Evolutionary conservation across 2,888 invertebrate species (phyloP).

Genomic region (Drosophila diplacantha): DNA sequence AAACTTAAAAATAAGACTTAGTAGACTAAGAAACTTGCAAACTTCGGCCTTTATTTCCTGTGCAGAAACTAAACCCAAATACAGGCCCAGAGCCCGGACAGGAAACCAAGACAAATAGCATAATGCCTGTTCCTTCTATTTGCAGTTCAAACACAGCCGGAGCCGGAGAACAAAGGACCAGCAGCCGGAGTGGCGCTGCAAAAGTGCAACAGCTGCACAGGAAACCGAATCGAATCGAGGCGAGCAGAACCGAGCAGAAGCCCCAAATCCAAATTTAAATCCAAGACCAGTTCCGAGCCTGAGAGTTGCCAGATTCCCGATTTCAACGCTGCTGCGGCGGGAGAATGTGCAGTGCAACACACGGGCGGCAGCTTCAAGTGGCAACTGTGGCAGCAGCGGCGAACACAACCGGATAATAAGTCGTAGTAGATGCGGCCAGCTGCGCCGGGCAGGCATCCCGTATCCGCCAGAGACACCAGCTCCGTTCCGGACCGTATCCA

Average conservation of each 20-base stretch:
- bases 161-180: constrained; percentile 25
- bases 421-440: constrained; percentile 28
- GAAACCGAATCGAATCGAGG: constrained; percentile 10
- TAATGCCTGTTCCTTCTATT: constrained; percentile 64
- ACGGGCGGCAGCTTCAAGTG: constrained; percentile 63
- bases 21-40: background rate
- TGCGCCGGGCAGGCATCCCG: constrained; percentile 23
- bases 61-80: constrained; percentile 27
- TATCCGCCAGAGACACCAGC: constrained; percentile 17
- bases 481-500: constrained; percentile 9
- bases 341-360: constrained; percentile 65
- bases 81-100: constrained; percentile 19
- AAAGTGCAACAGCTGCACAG: constrained; percentile 69
- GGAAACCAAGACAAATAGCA: constrained; percentile 64
- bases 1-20: background rate
- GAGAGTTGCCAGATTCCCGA: constrained; percentile 42
- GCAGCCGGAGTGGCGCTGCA: constrained; percentile 43
- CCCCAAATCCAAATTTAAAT: background rate
- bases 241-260: background rate
- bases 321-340: constrained; percentile 45
- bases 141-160: constrained; percentile 63
- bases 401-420: constrained; percentile 59
- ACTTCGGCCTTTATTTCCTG: background rate
- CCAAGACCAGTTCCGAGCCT: background rate
- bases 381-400: constrained; percentile 42